Conservation (phyloP, 2,888 invertebrate genomes). For the Athalia cordata region DNA sequence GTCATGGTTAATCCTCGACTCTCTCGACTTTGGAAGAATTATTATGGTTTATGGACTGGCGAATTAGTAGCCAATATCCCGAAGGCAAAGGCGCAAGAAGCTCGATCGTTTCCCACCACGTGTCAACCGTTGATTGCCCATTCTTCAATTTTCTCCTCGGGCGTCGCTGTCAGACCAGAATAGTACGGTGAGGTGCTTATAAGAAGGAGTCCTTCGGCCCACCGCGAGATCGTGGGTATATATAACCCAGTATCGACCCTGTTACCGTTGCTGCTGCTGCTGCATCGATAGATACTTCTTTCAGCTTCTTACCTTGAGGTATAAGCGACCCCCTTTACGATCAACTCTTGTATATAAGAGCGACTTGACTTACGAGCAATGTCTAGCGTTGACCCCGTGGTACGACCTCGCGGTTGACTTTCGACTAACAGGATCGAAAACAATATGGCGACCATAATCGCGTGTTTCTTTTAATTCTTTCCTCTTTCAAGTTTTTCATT, state of each 20-base stretch:
- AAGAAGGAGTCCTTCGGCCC: slow-evolving; percentile 27
- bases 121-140: slow-evolving; percentile 45
- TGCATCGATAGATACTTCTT: slow-evolving; percentile 23
- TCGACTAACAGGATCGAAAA: slow-evolving; percentile 10
- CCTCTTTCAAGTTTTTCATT: too few species aligned
- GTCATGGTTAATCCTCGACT: slow-evolving; percentile 17
- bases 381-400: slow-evolving; percentile 31
- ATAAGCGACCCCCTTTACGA: slow-evolving; percentile 30
- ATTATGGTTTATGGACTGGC: slow-evolving; percentile 39
- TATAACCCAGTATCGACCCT: slow-evolving; percentile 33
- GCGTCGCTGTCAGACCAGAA: slow-evolving; percentile 36
- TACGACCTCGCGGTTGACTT: slow-evolving; percentile 28
- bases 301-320: neutral
- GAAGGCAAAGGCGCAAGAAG: slow-evolving; percentile 34
- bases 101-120: slow-evolving; percentile 43
- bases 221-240: slow-evolving; percentile 23
- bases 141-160: slow-evolving; percentile 45
- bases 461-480: neutral
- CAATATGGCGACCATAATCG: neutral
- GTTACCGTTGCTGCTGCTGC: too few species aligned
- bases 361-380: slow-evolving; percentile 38
- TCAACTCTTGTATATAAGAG: slow-evolving; percentile 23
- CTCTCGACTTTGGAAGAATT: neutral
- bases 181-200: slow-evolving; percentile 33
- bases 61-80: slow-evolving; percentile 45